Percentiles rank a stretch among this genome's conserved stretches.
Evolutionary conservation across 1,140 invertebrate species (phyloP).

Genomic region (Eubasilissa regina): DNA sequence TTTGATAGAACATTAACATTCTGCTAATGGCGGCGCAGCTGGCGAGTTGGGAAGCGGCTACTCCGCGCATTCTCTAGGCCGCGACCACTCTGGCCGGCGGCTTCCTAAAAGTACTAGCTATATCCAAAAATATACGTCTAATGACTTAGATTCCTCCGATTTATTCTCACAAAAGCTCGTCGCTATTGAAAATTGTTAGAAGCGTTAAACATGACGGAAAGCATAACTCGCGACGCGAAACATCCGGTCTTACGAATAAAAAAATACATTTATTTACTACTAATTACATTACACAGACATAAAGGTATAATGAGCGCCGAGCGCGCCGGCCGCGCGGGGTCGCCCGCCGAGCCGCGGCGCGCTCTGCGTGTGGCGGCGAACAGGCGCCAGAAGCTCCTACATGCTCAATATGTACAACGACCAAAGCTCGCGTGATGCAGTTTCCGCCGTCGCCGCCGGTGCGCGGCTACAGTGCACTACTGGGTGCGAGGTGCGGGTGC

Average conservation of each 20-base stretch:
- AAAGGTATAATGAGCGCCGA: background rate
- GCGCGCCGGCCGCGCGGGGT: too few relatives aligned
- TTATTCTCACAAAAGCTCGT: slow-evolving; percentile 49
- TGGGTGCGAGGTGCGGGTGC: background rate
- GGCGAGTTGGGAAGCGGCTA: background rate
- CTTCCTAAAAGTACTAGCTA: slow-evolving; percentile 50
- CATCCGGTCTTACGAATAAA: slow-evolving; percentile 13
- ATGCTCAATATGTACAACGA: too few relatives aligned
- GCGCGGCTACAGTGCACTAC: background rate
- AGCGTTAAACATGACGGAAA: slow-evolving; percentile 24
- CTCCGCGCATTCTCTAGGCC: background rate
- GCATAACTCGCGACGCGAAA: background rate
- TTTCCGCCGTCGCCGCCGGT: background rate
- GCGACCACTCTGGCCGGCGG: too few relatives aligned
- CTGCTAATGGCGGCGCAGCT: slow-evolving; percentile 10
- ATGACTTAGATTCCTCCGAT: slow-evolving; percentile 57
- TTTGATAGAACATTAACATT: background rate
- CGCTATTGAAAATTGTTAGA: background rate
- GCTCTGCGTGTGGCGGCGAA: too few relatives aligned
- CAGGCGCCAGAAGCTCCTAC: background rate
- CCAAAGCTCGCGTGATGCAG: too few relatives aligned
- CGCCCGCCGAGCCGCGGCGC: too few relatives aligned
- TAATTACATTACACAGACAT: background rate
- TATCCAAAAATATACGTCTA: slow-evolving; percentile 59
- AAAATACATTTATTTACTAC: slow-evolving; percentile 13